A percentile compares a stretch with the other conserved stretches of the same genome.
These are phyloP conservation scores for Watsonalla cultraria DNA, from an alignment of 2,888 invertebrate species.

Conservation along the genomic window DNA sequence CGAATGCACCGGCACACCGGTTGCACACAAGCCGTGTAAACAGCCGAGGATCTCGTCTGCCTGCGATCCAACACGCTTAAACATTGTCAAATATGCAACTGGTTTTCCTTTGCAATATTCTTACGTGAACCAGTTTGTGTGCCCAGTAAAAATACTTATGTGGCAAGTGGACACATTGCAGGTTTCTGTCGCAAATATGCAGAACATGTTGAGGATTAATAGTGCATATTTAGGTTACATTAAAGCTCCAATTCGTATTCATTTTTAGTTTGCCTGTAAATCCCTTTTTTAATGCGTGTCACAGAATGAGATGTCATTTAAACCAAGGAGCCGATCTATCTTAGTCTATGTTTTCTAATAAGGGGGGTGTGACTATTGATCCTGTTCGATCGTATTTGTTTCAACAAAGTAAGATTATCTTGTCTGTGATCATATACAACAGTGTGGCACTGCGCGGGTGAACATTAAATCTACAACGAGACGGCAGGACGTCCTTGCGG, in stretches of 20 bases:
- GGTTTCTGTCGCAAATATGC: constrained; percentile 7
- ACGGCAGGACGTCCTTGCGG: constrained; percentile 38
- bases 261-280: background rate
- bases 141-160: constrained; percentile 13
- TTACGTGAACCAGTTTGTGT: constrained; percentile 14
- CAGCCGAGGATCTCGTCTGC: constrained; percentile 7
- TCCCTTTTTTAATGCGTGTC: too few relatives aligned
- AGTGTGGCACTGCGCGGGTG: background rate
- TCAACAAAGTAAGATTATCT: too few relatives aligned
- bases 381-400: too few relatives aligned
- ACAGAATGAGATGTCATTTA: too few relatives aligned
- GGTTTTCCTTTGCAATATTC: constrained; percentile 15
- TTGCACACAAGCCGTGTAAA: constrained; percentile 24
- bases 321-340: too few relatives aligned
- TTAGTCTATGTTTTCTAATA: too few relatives aligned
- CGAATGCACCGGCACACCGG: constrained; percentile 32
- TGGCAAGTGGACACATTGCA: constrained; percentile 3
- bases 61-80: constrained; percentile 1
- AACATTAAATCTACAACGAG: constrained; percentile 1
- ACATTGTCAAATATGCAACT: constrained; percentile 19
- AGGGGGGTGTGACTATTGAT: too few relatives aligned
- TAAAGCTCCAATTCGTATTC: background rate
- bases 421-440: too few relatives aligned
- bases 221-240: background rate
- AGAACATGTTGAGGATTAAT: constrained; percentile 4